These are phyloP conservation scores for Cheirogaleus medius DNA, from an alignment of 2,113 vertebrate species.

Conservation along the genomic window DNA sequence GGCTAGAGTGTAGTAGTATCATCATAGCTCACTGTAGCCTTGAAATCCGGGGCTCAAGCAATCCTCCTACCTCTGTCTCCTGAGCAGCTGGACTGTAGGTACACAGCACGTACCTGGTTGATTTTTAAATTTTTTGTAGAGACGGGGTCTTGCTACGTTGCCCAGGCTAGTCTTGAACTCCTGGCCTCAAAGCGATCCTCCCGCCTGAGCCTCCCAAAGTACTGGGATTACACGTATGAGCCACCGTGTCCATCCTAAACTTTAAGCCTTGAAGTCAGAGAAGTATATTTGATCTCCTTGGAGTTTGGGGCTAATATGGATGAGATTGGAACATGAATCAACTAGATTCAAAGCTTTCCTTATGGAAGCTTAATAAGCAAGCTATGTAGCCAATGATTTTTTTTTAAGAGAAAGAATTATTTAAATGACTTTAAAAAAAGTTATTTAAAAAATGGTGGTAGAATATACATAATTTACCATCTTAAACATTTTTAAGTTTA, in stretches of 20 bases:
- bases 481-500: not conserved
- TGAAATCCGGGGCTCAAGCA: no score
- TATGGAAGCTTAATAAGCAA: not conserved
- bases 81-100: no score
- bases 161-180: no score
- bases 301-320: not conserved
- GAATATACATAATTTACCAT: not conserved
- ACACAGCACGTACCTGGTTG: no score
- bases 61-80: no score
- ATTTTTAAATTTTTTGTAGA: no score
- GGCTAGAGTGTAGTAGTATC: no score
- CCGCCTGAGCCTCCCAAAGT: no score
- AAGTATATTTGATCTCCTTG: not conserved
- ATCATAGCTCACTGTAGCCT: no score
- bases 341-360: not conserved
- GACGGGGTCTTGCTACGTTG: no score
- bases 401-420: not conserved
- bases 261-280: not conserved
- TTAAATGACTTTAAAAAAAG: not conserved
- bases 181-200: no score
- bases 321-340: not conserved
- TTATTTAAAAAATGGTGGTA: not conserved
- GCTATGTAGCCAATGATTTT: not conserved
- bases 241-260: not conserved
- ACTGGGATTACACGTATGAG: no score